Base-by-base conservation (phyloP, 2,888 invertebrate species). In the Agrochola macilenta region DNA sequence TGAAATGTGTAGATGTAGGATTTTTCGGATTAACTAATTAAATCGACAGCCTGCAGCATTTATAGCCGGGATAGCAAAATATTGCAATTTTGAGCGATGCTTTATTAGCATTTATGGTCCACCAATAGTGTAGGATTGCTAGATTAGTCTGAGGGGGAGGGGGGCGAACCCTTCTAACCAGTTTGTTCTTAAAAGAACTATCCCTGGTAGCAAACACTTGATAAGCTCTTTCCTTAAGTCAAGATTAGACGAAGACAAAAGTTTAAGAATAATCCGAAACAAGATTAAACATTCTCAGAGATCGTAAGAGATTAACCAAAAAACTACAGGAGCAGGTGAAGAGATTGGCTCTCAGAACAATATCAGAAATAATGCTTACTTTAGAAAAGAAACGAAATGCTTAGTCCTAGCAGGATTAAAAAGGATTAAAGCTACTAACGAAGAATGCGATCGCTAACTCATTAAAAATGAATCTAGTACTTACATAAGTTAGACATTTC, bases 21-120 rank as follows among this genome's bases (percentile, higher is more conserved):
- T 72, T 69, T 78, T 78, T 57, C 14, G 23, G 4, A 68, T 39
- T 43, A 35, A 43, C 11, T 46, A 72, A 85, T 82, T 60, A 75
- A 49, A 75, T 54, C 35, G n/a, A 14, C 1, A 54, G 39, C 17
- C 46, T 60, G 39, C 12, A 54, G 26, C 9, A 63, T 60, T 63
- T 68, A 43, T 43, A 17, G 17, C 4, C 14, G n/a, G 14, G 23
- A 39, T 54, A 66, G 17, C 49, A 49, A 66, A 58, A 17, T n/a
- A 54, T 17, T 60, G 8, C 14, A 58, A 26, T 26, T 17, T 58
- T 58, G 17, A 26, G 14, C 7, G 58, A 60, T 8, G 17, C 26
- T 60, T 30, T 23, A 58, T 5, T 60, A 43, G 5, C 14, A n/a
- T 14, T n/a, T 8, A 7, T 58, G 23, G 8, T 79, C 11, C 17